phyloP scores from a whole-genome alignment of 2,113 vertebrate species.

The Corythornis vintsioides region DNA sequence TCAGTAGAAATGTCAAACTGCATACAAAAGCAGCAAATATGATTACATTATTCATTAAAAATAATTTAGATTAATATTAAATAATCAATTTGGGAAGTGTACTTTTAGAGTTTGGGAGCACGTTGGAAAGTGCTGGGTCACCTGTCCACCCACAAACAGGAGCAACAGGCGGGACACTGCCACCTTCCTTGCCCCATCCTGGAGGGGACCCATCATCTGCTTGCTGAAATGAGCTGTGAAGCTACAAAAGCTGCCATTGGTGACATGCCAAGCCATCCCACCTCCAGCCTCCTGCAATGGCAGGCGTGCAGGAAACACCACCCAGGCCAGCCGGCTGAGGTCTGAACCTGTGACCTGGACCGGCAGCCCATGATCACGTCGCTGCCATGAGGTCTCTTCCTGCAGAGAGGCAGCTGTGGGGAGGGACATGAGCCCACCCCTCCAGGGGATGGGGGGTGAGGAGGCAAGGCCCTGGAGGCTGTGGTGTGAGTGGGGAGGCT shows the following conservation, averaged over 20 bases:
- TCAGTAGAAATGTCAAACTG: not conserved
- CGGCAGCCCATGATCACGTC: rapidly evolving
- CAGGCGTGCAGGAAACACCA: not conserved
- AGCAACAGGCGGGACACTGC: not conserved
- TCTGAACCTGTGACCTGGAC: not conserved
- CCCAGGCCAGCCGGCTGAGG: rapidly evolving
- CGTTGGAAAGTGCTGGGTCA: not conserved
- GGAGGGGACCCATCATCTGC: rapidly evolving
- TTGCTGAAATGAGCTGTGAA: not conserved
- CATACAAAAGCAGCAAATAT: not conserved
- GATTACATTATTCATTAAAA: not conserved
- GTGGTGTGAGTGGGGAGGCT: not conserved
- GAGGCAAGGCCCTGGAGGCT: not conserved
- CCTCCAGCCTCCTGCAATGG: not conserved
- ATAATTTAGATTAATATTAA: not conserved
- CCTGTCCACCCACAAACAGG: not conserved
- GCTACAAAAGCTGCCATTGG: not conserved
- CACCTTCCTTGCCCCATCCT: not conserved
- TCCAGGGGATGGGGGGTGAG: rapidly evolving
- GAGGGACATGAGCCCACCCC: not conserved
- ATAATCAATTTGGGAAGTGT: not conserved
- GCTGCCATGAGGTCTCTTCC: rapidly evolving
- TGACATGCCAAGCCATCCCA: rapidly evolving
- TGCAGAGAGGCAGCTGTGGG: not conserved
- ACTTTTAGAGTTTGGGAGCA: not conserved